Evolutionary conservation across 2,113 vertebrate species (phyloP).

Genomic region (Synchiropus splendidus): DNA sequence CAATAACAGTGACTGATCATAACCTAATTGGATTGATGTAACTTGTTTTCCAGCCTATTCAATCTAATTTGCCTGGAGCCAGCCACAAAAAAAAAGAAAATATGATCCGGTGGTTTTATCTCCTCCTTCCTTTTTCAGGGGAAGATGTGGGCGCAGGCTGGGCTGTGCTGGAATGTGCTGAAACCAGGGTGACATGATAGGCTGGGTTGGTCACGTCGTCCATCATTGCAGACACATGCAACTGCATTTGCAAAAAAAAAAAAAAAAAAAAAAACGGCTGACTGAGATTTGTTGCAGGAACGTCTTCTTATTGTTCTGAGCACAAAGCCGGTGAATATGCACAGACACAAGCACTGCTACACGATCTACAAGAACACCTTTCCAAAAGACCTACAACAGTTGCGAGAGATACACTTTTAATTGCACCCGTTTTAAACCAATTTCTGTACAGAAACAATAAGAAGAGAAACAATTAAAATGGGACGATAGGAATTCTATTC

Average conservation of each 20-base stretch:
- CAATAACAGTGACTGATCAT: conserved; percentile 32
- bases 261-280: no score
- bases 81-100: conserved; percentile 40
- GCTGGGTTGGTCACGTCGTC: conserved; percentile 2
- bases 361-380: no score
- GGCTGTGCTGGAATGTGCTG: conserved; percentile 26
- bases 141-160: conserved; percentile 14
- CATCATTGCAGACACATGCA: background rate
- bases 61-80: conserved; percentile 59
- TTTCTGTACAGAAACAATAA: no score
- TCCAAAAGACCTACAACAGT: no score
- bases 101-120: conserved; percentile 17
- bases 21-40: conserved; percentile 46
- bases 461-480: no score
- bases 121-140: conserved; percentile 7
- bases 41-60: conserved; percentile 45
- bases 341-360: no score
- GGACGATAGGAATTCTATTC: no score
- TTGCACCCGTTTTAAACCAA: no score
- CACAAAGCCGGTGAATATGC: no score
- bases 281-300: background rate
- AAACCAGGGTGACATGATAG: conserved; percentile 5
- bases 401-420: no score
- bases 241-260: no score
- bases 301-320: no score